These are phyloP conservation scores for Euura lappo DNA, from an alignment of 1,140 invertebrate genomes.

Conservation along the genomic window DNA sequence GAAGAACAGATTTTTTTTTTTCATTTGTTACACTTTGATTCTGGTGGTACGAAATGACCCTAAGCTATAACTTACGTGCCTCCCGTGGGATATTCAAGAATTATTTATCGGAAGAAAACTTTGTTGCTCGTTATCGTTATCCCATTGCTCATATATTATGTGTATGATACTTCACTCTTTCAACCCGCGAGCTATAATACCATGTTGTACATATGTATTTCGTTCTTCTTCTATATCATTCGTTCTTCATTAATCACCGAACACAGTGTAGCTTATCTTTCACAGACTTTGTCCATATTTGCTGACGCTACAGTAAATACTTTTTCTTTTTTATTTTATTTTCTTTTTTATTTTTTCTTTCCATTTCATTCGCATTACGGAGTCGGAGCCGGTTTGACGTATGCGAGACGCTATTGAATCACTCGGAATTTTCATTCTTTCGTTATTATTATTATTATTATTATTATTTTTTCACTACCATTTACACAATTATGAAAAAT, in stretches of 20 bases:
- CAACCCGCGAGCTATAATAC: neutral
- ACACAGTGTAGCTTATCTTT: slow-evolving; percentile 1
- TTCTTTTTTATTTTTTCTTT: no score
- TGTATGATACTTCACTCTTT: neutral
- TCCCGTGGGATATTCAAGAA: neutral
- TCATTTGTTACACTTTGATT: no score
- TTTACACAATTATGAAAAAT: neutral
- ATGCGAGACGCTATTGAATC: neutral
- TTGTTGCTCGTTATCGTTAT: neutral
- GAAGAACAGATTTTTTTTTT: no score
- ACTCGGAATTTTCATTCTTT: neutral
- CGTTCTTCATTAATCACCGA: neutral
- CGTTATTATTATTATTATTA: neutral
- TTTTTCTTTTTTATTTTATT: neutral
- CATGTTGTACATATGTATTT: neutral
- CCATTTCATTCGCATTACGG: neutral
- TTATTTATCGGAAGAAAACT: slow-evolving; percentile 5
- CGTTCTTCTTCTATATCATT: slow-evolving; percentile 2
- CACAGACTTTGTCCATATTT: neutral
- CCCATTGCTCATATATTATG: neutral
- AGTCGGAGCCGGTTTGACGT: neutral
- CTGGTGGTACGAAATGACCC: no score
- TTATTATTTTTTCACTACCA: neutral
- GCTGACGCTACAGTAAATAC: neutral
- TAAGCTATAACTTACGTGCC: no score